Evolutionary conservation across 2,113 vertebrate species (phyloP), one percentile per base, ranked within the genome.

Genomic region (Vulpes ferrilata): DNA sequence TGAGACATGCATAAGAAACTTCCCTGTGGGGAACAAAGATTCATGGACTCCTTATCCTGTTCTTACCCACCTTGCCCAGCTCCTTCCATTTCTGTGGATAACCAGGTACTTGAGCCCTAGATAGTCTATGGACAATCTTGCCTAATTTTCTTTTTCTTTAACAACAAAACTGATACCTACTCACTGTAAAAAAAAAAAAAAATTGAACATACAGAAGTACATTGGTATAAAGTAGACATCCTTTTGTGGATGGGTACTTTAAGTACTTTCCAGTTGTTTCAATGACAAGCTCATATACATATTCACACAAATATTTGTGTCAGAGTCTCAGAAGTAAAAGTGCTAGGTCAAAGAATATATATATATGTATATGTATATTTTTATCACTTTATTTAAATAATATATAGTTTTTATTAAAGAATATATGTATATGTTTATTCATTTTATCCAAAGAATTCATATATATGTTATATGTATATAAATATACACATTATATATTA

Each of bases 111-210:
- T 89, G 38, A 55, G 20, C 27, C 65, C n/a, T n/a, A 13, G 16
- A 43, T 7, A 53, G 55, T 91, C 35, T 90, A 62, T 82, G 32
- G 48, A 73, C 5, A 78, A 35, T 88, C 55, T 91, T 89, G 59
- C n/a, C 38, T 69, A 48, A 51, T 55, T 97, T 65, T 87, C 2
- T 79, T 96, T 78, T 67, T 71, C 27, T 85, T 67, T 87, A 85
- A 83, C n/a, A 67, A 51, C 4, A 84, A 79, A 88, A 69, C 30
- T 25, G 51, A 38, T 51, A 65, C 17, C 83, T 96, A 19, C 5
- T 88, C 35, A 71, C 17, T 86, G 27, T 79, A 83, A 85, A 35
- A 27, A 86, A 74, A 27, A 86, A 74, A 43, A 65, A n/a, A 59
- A 83, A 20, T 10, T 1, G 38, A 73, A 38, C 4, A 89, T 22